Conservation (phyloP, 2,113 vertebrate species). For the Aphyosemion australe region DNA sequence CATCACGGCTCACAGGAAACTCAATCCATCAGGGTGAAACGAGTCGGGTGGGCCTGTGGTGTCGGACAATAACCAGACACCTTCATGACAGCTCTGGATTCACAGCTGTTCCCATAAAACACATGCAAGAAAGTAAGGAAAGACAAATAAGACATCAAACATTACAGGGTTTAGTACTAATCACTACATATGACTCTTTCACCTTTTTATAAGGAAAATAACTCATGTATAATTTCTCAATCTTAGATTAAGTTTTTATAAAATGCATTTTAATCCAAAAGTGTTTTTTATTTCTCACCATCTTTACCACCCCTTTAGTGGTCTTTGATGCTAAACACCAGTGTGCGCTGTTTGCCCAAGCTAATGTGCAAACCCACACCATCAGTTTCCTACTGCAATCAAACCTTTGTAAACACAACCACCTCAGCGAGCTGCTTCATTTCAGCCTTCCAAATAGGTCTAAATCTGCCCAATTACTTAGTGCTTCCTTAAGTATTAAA, state of each 20-base stretch:
- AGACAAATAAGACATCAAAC: no score
- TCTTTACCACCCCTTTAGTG: slow-evolving; percentile 33
- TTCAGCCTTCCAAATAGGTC: slow-evolving; percentile 73
- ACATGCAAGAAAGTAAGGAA: background rate
- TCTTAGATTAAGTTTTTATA: no score
- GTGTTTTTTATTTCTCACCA: background rate
- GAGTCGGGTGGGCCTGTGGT: slow-evolving; percentile 70
- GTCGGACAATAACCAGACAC: slow-evolving; percentile 68
- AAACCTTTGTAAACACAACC: slow-evolving; percentile 71
- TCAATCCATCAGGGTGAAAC: slow-evolving; percentile 66
- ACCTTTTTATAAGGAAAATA: no score
- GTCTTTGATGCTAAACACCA: slow-evolving; percentile 47
- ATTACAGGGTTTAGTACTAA: no score
- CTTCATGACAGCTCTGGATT: slow-evolving; percentile 57
- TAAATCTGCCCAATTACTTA: slow-evolving; percentile 80
- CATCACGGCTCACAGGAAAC: slow-evolving; percentile 64
- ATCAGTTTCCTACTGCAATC: slow-evolving; percentile 72
- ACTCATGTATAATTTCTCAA: no score
- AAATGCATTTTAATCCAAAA: no score
- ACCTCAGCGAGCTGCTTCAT: slow-evolving; percentile 69
- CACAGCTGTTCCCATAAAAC: slow-evolving; percentile 34
- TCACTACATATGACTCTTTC: no score
- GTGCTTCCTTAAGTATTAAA: slow-evolving; percentile 68
- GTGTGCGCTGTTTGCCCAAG: slow-evolving; percentile 32
- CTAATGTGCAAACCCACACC: slow-evolving; percentile 62